A percentile compares a stretch with the other conserved stretches of the same genome.
Conservation (phyloP, 2,797 vertebrate genomes). For the Ctenochaetus hawaiiensis region DNA sequence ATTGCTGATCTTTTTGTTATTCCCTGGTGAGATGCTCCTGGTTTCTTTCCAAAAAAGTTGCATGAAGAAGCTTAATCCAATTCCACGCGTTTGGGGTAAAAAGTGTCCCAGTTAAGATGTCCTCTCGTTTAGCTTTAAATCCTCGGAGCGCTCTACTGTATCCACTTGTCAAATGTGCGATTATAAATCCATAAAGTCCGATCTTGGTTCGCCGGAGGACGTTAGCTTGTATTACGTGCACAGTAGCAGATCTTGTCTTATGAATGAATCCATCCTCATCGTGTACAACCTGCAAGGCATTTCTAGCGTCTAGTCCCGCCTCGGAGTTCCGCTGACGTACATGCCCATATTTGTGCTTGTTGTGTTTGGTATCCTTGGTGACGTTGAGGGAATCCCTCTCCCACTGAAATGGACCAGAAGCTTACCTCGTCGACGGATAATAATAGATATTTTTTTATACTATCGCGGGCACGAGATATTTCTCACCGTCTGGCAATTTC, state of each 20-base stretch:
- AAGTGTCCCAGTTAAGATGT: conserved; percentile 61
- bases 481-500: conserved; percentile 83
- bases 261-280: conserved; percentile 92
- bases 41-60: conserved; percentile 89
- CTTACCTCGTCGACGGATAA: conserved; percentile 86
- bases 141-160: conserved; percentile 37
- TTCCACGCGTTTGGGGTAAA: conserved; percentile 66
- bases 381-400: conserved; percentile 99
- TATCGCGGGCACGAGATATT: conserved; percentile 83
- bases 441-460: conserved; percentile 84
- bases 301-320: conserved; percentile 84
- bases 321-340: conserved; percentile 98
- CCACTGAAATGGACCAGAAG: conserved; percentile 84
- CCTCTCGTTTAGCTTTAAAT: conserved; percentile 54
- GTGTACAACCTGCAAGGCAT: conserved; percentile 65
- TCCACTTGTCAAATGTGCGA: conserved; percentile 44
- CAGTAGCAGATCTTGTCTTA: conserved; percentile 86
- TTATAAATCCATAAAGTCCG: conserved; percentile 84
- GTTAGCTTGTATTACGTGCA: conserved; percentile 59
- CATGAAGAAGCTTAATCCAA: conserved; percentile 88
- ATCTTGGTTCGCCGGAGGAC: conserved; percentile 43
- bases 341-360: conserved; percentile 94
- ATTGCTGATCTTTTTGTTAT: conserved; percentile 70
- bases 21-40: conserved; percentile 78
- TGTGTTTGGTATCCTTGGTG: conserved; percentile 99